These are phyloP conservation scores for Pangasius sanitwongsei DNA, from an alignment of 2,797 vertebrate genomes.

Conservation along the genomic window DNA sequence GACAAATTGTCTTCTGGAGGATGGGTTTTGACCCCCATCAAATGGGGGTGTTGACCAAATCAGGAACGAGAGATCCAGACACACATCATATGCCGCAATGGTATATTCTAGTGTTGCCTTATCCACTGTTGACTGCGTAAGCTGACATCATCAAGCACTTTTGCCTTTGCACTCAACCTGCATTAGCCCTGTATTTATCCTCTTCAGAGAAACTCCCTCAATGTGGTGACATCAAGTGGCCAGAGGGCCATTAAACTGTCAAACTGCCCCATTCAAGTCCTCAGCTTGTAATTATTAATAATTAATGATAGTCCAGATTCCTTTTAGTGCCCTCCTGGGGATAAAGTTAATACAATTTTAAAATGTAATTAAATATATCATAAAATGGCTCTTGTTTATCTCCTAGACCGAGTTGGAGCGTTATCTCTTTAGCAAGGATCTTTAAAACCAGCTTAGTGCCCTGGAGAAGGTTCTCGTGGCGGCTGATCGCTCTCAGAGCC, in stretches of 20 bases:
- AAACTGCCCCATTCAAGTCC: not conserved
- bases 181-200: not conserved
- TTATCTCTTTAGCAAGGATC: not conserved
- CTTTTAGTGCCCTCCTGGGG: not conserved
- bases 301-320: not conserved
- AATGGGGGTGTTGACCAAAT: not conserved
- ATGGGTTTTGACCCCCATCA: not conserved
- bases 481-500: not conserved
- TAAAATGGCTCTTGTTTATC: not conserved
- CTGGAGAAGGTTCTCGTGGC: not conserved
- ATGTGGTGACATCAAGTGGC: constrained; percentile 10
- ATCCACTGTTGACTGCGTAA: not conserved
- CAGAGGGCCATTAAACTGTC: constrained; percentile 4
- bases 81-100: too few species aligned
- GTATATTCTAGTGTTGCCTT: not conserved
- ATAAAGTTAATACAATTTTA: constrained; percentile 8
- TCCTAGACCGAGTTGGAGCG: not conserved
- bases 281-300: not conserved
- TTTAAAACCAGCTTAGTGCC: not conserved
- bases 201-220: not conserved
- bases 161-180: not conserved
- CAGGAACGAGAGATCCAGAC: not conserved
- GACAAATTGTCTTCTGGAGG: not conserved
- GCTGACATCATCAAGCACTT: not conserved
- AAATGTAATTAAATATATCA: constrained; percentile 12